A percentile compares a stretch with the other conserved stretches of the same genome.
These are phyloP conservation scores for Coptodon bakossiorum DNA, from an alignment of 2,113 vertebrate species.

Conservation along the genomic window DNA sequence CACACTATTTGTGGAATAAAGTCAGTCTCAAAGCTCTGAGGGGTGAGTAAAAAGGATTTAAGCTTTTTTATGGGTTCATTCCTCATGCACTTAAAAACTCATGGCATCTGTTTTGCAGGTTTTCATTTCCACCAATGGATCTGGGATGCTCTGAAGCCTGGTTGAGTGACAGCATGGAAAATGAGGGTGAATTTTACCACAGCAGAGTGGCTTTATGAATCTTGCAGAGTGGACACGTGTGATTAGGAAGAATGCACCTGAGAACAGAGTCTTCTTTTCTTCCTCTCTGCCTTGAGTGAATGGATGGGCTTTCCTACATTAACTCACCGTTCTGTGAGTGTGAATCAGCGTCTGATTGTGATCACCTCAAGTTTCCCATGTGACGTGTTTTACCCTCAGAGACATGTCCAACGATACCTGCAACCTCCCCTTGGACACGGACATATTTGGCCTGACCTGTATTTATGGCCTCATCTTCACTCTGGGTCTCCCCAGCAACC, in stretches of 20 bases:
- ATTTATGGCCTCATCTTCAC: slow-evolving; percentile 71
- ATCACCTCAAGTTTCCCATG: neutral
- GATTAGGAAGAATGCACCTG: neutral
- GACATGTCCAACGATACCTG: slow-evolving; percentile 70
- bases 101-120: neutral
- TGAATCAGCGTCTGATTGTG: neutral
- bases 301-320: neutral
- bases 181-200: neutral
- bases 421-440: slow-evolving; percentile 64
- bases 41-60: slow-evolving; percentile 1
- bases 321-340: neutral
- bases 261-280: neutral
- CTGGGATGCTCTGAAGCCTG: neutral
- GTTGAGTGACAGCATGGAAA: neutral
- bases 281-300: neutral
- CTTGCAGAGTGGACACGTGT: neutral
- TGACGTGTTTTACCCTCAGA: neutral
- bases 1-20: neutral
- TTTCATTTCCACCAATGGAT: slow-evolving; percentile 4
- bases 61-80: neutral
- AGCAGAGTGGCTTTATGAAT: neutral
- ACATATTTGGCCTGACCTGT: slow-evolving; percentile 65
- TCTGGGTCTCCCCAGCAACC: slow-evolving; percentile 69
- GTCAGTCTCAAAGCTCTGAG: neutral
- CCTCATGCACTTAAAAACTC: neutral